These are phyloP conservation scores for Drosophila erecta DNA, from an alignment of 1,140 invertebrate species.

Conservation along the genomic window DNA sequence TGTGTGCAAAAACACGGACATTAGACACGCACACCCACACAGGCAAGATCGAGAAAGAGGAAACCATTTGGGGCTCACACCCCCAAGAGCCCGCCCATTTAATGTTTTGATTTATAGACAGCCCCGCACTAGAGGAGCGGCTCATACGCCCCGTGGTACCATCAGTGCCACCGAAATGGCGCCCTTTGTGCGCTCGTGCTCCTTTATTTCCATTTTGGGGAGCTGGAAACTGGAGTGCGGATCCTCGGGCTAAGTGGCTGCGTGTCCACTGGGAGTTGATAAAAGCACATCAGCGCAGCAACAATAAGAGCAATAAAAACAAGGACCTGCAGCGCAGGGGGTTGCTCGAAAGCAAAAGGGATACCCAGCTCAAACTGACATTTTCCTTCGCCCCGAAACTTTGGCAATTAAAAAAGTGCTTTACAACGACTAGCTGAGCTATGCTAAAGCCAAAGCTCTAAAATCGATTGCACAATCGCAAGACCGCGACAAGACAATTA, in stretches of 20 bases:
- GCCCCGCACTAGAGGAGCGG: constrained; percentile 28
- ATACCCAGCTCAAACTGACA: constrained; percentile 22
- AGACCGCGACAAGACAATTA: constrained; percentile 68
- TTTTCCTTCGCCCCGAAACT: constrained; percentile 24
- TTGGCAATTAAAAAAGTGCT: constrained; percentile 58
- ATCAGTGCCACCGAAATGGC: constrained; percentile 35
- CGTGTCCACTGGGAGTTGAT: constrained; percentile 66
- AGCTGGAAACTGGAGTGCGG: constrained; percentile 11
- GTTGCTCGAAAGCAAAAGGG: constrained; percentile 24
- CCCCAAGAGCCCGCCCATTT: constrained; percentile 58
- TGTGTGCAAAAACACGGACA: constrained; percentile 43
- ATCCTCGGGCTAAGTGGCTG: constrained; percentile 67
- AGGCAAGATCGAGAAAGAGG: background rate
- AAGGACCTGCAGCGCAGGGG: constrained; percentile 14
- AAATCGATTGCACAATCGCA: constrained; percentile 58
- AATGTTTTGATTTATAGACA: constrained; percentile 78
- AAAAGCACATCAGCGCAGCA: constrained; percentile 49
- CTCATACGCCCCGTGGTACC: constrained; percentile 40
- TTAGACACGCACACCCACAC: constrained; percentile 34
- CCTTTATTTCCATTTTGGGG: constrained; percentile 44
- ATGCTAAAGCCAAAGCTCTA: constrained; percentile 36
- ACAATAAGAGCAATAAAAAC: constrained; percentile 25
- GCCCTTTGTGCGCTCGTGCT: constrained; percentile 22
- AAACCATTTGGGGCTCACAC: constrained; percentile 40
- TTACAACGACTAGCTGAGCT: constrained; percentile 18